Base-by-base conservation (phyloP, 2,113 vertebrate species). In the Perognathus longimembris region DNA sequence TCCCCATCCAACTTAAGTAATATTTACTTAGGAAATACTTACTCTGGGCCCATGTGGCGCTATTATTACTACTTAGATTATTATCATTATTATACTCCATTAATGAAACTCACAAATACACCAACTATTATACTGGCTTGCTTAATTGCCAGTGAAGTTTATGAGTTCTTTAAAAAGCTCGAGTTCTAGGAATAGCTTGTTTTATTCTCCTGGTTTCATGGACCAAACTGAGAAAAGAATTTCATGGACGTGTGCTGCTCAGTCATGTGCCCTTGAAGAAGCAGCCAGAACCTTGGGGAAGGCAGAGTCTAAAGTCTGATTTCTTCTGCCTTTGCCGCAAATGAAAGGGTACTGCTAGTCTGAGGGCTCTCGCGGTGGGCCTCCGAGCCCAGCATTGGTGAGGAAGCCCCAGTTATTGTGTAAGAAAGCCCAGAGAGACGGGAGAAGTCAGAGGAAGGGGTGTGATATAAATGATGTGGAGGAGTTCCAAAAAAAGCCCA, bases 321-420 rank as follows among this genome's bases (percentile, higher is more conserved):
- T 45, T 8, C 40, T 12, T 4, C 38, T 40, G 30, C 54, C 24
- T 70, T 54, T 40, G 36, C 9, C 34, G 26, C 45, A 10, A 40
- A 18, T 36, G 36, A 59, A 45, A 42, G 40, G 3, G 2, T 1
- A 1, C 20, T 4, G 0, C n/a, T 1, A 1, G 7, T n/a, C 59
- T 63, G 1, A 36, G 59, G 59, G n/a, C 30, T 10, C 36, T 67
- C 57, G 3, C 7, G 57, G 36, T n/a, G 24, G 70, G 1, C 21
- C 0, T 32, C 3, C 1, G 54, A 59, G 20, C 3, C 40, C 59
- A 70, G 50, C 24, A 10, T 3, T 6, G 78, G 26, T 38, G 45
- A 22, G 30, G 32, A 0, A 8, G 5, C 5, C 14, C 66, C 11
- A 11, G 61, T 24, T 77, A 22, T 36, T 32, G 3, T 1, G 30